phyloP scores from a whole-genome alignment of 2,888 invertebrate species.

The Cheilosia impressa region DNA sequence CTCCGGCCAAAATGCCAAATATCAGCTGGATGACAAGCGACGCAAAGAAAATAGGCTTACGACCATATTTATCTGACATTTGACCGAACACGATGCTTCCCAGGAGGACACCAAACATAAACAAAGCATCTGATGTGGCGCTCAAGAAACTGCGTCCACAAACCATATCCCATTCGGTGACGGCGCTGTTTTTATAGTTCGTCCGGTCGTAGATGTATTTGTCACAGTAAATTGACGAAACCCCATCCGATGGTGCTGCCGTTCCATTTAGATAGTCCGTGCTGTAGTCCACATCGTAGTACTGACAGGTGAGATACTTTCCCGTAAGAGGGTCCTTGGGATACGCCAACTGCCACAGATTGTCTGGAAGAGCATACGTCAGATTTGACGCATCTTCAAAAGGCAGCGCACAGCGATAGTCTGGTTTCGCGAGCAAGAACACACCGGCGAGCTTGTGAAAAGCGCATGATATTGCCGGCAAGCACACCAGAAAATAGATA shows the following conservation, averaged over 20 bases:
- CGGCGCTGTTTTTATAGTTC: conserved; percentile 86
- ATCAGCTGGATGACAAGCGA: conserved; percentile 88
- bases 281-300: conserved; percentile 84
- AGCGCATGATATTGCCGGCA: conserved; percentile 89
- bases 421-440: conserved; percentile 88
- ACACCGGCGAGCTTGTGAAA: conserved; percentile 90
- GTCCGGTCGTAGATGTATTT: conserved; percentile 86
- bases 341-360: conserved; percentile 84
- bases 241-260: conserved; percentile 77
- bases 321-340: conserved; percentile 84
- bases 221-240: conserved; percentile 83
- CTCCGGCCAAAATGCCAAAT: conserved; percentile 87
- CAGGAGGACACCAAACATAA: conserved; percentile 89
- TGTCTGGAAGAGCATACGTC: conserved; percentile 83
- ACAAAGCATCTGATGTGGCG: conserved; percentile 87
- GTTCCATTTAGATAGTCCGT: conserved; percentile 79
- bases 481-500: conserved; percentile 88
- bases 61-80: conserved; percentile 89
- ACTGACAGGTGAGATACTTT: conserved; percentile 85
- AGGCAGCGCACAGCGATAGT: conserved; percentile 87
- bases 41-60: conserved; percentile 89
- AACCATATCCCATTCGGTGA: conserved; percentile 89
- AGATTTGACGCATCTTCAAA: conserved; percentile 84
- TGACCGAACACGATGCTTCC: conserved; percentile 90
- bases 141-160: conserved; percentile 87